Conservation (phyloP, 2,113 vertebrate species). For the Scomber japonicus region DNA sequence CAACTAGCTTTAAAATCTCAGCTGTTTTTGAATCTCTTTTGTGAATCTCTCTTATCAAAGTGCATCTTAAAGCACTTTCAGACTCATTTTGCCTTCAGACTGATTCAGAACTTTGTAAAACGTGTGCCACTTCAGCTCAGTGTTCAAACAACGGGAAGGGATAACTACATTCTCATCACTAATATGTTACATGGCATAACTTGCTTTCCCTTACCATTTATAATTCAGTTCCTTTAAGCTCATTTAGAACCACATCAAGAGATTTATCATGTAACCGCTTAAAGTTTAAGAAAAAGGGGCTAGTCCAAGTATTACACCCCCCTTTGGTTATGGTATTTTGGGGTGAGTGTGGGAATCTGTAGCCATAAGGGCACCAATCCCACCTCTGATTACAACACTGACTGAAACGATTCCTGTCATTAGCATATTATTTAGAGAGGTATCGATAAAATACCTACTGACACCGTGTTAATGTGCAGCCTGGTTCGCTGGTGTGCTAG, state of each 20-base stretch:
- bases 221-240: background rate
- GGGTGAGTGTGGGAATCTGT: background rate
- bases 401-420: background rate
- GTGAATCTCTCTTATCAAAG: background rate
- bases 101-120: background rate
- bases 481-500: background rate
- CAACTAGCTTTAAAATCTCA: background rate
- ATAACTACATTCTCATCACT: too few relatives aligned
- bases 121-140: background rate
- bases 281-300: slow-evolving; percentile 13
- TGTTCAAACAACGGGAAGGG: background rate
- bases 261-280: background rate
- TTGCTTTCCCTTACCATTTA: too few relatives aligned
- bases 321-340: slow-evolving; percentile 9
- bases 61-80: too few relatives aligned
- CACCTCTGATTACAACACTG: background rate
- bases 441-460: slow-evolving; percentile 7
- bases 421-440: background rate
- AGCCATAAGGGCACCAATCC: slow-evolving; percentile 13
- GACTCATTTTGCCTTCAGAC: background rate
- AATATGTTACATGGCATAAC: too few relatives aligned
- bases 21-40: too few relatives aligned
- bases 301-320: background rate
- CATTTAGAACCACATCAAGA: background rate
- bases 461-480: background rate